Evolutionary conservation across 1,140 invertebrate species (phyloP), one percentile per base, ranked within the genome.

Genomic region (Drosophila triauraria): DNA sequence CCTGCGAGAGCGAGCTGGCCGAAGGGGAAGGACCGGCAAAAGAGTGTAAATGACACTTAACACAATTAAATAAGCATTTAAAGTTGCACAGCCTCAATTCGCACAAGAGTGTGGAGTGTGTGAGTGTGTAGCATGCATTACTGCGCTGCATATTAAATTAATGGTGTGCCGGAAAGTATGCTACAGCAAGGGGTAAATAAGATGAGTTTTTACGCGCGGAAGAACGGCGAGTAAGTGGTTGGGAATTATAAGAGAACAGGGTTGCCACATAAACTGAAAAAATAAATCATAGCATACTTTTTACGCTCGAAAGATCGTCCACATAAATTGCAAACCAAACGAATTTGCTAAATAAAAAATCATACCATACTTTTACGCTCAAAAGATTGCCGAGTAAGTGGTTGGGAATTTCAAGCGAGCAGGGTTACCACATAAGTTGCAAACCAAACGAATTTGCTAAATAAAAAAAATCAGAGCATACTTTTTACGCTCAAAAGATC

Each of bases 51-150:
- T 90, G 84, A 88, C 84, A 88, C 84, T 88, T 88, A 88, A 88
- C 84, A 88, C 84, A 88, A 88, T 88, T 88, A 88, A 90, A 88
- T 88, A 88, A 88, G 81, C 80, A 88, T 88, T 88, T 90, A 90
- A 88, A 88, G 81, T 88, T 84, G 59, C 50, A 78, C 62, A 51
- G 64, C 62, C 61, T 53, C 50, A 43, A 62, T 23, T 12, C 32
- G 17, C 68, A 27, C 25, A 23, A 32, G 35, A 38, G 30, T 8
- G 25, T 7, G 44, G 13, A 0, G 25, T 8, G 23, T 42, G 30
- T 9, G 56, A 0, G 42, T 60, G 62, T 61, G 42, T 30, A 23
- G 62, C 53, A 38, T 71, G 65, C 72, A 59, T 56, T 72, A 51
- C 72, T 74, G 58, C 46, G 60, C 80, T 76, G 77, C 71, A 87